Conservation (phyloP, 37 sponge, comb jelly and placozoan species). For the Oopsacas minuta region DNA sequence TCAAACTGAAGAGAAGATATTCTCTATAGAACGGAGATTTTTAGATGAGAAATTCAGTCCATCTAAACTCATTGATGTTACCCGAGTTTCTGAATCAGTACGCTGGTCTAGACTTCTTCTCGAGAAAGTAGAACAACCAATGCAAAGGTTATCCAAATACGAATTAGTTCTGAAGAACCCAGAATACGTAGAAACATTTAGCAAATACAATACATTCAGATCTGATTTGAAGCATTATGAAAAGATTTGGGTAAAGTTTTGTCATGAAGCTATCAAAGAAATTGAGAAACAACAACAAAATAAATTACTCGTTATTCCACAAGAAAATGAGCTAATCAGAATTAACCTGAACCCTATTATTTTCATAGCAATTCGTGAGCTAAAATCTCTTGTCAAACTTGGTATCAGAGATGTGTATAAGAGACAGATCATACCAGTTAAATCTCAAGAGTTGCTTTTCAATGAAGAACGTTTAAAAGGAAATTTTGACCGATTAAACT, state of each 20-base stretch:
- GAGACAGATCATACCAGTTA: too few species aligned
- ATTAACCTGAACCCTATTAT: constrained; percentile 6
- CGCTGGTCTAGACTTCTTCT: constrained; percentile 9
- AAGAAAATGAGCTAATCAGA: background rate
- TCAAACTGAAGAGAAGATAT: background rate
- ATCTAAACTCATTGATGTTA: background rate
- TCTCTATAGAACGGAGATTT: background rate
- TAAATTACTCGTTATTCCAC: background rate
- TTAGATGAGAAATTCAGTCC: background rate
- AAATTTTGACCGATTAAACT: background rate
- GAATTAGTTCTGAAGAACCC: background rate
- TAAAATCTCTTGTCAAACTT: background rate
- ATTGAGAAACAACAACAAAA: background rate
- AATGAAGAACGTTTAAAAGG: background rate
- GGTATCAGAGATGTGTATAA: too few species aligned
- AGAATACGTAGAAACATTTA: background rate
- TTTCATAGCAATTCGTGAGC: background rate
- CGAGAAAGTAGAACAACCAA: background rate
- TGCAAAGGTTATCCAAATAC: background rate
- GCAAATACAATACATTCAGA: background rate
- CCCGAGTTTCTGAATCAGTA: background rate
- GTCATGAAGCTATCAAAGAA: background rate
- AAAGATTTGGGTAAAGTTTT: background rate
- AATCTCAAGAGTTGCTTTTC: background rate
- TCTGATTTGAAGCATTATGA: constrained; percentile 1